Conservation (phyloP, 2,797 vertebrate species). For the Gila robusta region DNA sequence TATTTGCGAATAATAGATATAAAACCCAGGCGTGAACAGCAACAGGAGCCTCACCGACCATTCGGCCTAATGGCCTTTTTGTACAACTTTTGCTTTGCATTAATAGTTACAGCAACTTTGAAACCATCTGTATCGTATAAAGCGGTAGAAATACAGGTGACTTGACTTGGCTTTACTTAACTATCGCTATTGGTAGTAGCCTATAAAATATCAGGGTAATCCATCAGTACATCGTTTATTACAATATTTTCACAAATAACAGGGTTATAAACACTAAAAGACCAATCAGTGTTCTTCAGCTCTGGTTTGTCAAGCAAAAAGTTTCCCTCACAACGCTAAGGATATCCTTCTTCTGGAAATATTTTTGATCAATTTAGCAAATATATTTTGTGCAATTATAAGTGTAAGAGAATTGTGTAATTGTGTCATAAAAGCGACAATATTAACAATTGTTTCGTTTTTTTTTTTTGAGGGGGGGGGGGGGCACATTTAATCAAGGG, state of each 20-base stretch:
- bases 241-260: neutral
- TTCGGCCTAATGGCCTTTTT: neutral
- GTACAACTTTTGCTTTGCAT: neutral
- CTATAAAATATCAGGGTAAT: neutral
- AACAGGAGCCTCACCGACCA: neutral
- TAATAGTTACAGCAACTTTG: neutral
- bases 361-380: neutral
- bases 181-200: neutral
- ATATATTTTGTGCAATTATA: neutral
- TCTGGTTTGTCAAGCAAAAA: slow-evolving; percentile 41
- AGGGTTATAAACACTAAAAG: neutral
- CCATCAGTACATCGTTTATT: neutral
- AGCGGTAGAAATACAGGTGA: no score
- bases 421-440: neutral
- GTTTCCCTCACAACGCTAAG: neutral
- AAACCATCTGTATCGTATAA: no score
- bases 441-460: neutral
- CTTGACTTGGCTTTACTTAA: neutral
- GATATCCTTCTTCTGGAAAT: neutral
- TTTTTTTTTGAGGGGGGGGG: neutral
- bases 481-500: neutral
- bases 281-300: neutral
- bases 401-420: no score
- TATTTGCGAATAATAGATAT: neutral
- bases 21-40: neutral